These are phyloP conservation scores for Podarcis muralis DNA, from an alignment of 2,113 vertebrate genomes.

Conservation along the genomic window DNA sequence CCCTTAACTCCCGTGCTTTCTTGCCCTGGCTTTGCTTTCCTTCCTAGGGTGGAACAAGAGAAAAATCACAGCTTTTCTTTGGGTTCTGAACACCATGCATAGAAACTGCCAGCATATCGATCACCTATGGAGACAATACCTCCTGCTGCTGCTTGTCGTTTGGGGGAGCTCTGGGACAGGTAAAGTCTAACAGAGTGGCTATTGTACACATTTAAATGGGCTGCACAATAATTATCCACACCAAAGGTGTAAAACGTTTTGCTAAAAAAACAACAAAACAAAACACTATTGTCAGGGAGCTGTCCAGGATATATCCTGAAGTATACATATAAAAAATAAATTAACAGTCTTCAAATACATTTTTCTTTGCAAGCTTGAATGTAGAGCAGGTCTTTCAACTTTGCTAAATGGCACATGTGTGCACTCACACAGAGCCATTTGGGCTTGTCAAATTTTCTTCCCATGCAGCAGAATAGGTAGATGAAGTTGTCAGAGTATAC, in stretches of 20 bases:
- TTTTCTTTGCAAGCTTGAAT: neutral
- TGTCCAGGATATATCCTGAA: neutral
- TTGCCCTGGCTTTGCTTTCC: neutral
- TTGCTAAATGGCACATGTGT: neutral
- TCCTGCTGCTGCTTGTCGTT: slow-evolving; percentile 1
- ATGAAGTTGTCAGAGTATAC: too few relatives aligned
- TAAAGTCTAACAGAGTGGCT: neutral
- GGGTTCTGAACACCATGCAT: neutral
- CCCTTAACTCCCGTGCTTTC: neutral
- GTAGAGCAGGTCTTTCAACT: neutral
- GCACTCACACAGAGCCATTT: neutral
- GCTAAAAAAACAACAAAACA: neutral
- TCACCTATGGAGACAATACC: neutral
- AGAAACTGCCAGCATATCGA: neutral
- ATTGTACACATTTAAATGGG: neutral
- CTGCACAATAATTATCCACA: neutral
- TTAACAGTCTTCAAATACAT: neutral
- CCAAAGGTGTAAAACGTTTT: neutral
- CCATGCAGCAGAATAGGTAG: neutral
- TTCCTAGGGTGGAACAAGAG: neutral
- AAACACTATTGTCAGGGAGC: too few relatives aligned
- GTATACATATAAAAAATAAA: neutral
- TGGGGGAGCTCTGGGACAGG: slow-evolving; percentile 11
- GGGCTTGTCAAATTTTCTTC: neutral
- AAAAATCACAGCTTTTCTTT: neutral